Conservation (phyloP, 30 jellyfish, hydroid and myxozoan genomes). For the Aurelia sp. region DNA sequence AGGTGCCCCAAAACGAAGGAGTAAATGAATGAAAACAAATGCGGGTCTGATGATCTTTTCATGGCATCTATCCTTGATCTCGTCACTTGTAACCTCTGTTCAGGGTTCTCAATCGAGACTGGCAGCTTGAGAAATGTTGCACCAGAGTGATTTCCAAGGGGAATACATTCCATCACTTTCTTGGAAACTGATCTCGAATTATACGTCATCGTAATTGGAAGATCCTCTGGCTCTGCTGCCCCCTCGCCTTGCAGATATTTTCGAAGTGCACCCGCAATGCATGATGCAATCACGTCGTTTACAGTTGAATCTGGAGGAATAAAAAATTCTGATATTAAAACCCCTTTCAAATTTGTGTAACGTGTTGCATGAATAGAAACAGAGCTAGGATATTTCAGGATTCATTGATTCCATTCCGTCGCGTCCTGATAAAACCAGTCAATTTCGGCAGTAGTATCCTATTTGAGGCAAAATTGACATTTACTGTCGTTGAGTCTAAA, state of each 20-base stretch:
- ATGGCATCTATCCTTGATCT: constrained; percentile 66
- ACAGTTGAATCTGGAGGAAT: constrained; percentile 80
- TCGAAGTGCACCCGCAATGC: constrained; percentile 96
- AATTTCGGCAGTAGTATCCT: too few relatives aligned
- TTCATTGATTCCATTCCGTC: too few relatives aligned
- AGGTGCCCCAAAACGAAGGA: constrained; percentile 78
- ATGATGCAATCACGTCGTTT: constrained; percentile 92
- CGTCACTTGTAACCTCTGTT: constrained; percentile 74
- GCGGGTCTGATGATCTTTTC: constrained; percentile 91
- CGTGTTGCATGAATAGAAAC: too few relatives aligned
- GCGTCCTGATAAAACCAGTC: too few relatives aligned
- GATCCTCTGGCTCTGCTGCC: constrained; percentile 78
- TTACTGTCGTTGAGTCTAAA: too few relatives aligned
- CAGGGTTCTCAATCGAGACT: constrained; percentile 87
- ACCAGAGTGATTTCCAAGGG: constrained; percentile 97
- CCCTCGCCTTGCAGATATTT: constrained; percentile 68
- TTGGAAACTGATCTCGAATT: constrained; percentile 83
- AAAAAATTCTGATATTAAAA: neutral
- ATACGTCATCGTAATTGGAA: constrained; percentile 96
- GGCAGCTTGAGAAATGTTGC: constrained; percentile 94
- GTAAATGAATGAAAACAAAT: constrained; percentile 89
- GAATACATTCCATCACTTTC: constrained; percentile 72
- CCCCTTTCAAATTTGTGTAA: too few relatives aligned
- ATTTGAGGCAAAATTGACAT: too few relatives aligned
- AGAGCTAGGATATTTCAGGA: too few relatives aligned